Evolutionary conservation across 2,797 vertebrate genomes (phyloP), one percentile per base, ranked within the genome.

Genomic region (Orientallactaga sibirica): DNA sequence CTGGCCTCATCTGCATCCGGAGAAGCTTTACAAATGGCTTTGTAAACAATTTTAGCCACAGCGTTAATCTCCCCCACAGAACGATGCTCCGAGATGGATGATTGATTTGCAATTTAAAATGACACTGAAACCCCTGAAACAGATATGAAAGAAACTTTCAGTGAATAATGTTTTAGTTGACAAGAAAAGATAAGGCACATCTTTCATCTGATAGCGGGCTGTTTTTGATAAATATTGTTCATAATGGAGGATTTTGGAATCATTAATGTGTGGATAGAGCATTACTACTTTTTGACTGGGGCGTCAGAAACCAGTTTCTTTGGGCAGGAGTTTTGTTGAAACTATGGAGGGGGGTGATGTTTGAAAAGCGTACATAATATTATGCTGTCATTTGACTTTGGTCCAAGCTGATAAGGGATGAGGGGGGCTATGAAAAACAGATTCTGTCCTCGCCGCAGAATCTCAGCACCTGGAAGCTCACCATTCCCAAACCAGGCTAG

Each of bases 91-190:
- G 97, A 98, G 98, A 99, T 99, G 97, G 97, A 98, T 99, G 99
- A 99, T 99, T 99, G 99, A 99, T 99, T 99, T 99, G 99, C 99
- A 99, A 99, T 99, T 99, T 99, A 98, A 99, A 98, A 98, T 99
- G 98, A 99, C 98, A 99, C 99, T 98, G 98, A 98, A 99, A 98
- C 98, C 98, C 98, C 98, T 98, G 96, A 98, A 99, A 99, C 98
- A 98, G 98, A 98, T 99, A 98, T 98, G 98, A 98, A 98, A 98
- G 98, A 98, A 99, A 99, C 98, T 99, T 99, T 99, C 98, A 97
- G 98, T 99, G 99, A 99, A 98, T 99, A 99, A 99, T 99, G 98
- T 98, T 98, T 98, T 98, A 97, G 97, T 99, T 99, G 99, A 99
- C 98, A 98, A 99, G 98, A 98, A 99, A 98, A 98, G 99, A 99